phyloP scores from a whole-genome alignment of 1,140 invertebrate genomes.

The Calephelis nemesis region DNA sequence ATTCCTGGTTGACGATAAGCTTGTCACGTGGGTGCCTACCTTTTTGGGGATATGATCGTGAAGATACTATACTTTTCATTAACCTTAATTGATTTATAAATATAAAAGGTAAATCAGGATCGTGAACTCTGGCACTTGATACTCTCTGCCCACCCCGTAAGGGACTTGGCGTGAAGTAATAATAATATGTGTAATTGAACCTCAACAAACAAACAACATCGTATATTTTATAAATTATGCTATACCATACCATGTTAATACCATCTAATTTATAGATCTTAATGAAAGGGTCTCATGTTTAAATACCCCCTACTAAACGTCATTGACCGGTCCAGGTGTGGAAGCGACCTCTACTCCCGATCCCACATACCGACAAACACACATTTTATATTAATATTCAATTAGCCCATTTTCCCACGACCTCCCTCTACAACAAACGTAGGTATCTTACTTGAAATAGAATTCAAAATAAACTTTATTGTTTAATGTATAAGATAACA shows the following conservation, averaged over 20 bases:
- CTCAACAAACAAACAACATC: too few species aligned
- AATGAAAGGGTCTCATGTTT: neutral
- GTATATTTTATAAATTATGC: too few species aligned
- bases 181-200: too few species aligned
- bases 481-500: neutral
- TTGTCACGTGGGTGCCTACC: too few species aligned
- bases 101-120: too few species aligned
- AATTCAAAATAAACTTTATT: slow-evolving; percentile 12
- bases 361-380: slow-evolving; percentile 46
- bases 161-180: too few species aligned
- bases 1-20: too few species aligned
- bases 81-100: too few species aligned
- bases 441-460: neutral
- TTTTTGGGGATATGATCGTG: too few species aligned
- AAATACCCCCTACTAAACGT: slow-evolving; percentile 3
- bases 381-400: slow-evolving; percentile 64
- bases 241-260: slow-evolving; percentile 2
- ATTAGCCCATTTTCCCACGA: slow-evolving; percentile 70
- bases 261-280: neutral
- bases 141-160: too few species aligned
- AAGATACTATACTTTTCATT: too few species aligned
- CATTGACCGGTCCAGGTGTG: slow-evolving; percentile 55
- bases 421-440: slow-evolving; percentile 32
- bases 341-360: slow-evolving; percentile 43
- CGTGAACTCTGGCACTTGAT: too few species aligned